Conservation (phyloP, 2,797 vertebrate species). For the Pseudomugil tenellus region DNA sequence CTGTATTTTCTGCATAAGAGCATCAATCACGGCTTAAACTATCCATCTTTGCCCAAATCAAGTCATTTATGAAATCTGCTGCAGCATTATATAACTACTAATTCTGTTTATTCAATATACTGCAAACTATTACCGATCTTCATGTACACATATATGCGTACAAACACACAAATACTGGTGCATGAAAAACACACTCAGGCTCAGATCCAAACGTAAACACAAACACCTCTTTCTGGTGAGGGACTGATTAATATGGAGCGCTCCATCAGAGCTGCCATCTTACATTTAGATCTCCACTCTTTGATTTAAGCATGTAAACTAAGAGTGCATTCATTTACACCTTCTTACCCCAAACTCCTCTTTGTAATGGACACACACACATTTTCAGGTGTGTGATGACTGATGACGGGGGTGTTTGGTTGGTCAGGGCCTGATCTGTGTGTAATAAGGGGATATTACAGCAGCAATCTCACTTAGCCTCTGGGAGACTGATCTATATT, state of each 20-base stretch:
- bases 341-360: conserved; percentile 24
- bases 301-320: conserved; percentile 42
- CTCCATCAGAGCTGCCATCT: conserved; percentile 55
- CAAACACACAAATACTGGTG: background rate
- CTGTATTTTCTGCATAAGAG: background rate
- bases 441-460: conserved; percentile 84
- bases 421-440: conserved; percentile 78
- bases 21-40: background rate
- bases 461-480: conserved; percentile 81
- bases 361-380: conserved; percentile 25
- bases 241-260: conserved; percentile 46
- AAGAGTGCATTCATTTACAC: conserved; percentile 52
- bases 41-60: no score
- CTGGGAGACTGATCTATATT: conserved; percentile 81
- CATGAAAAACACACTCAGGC: background rate
- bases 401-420: conserved; percentile 71
- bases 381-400: conserved; percentile 56
- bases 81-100: background rate
- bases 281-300: conserved; percentile 46
- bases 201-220: conserved; percentile 13
- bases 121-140: background rate
- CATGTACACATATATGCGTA: background rate
- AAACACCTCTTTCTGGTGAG: conserved; percentile 18
- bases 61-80: background rate
- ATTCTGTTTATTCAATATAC: background rate